Conservation (phyloP, 2,888 invertebrate species). For the Eupithecia tripunctaria region DNA sequence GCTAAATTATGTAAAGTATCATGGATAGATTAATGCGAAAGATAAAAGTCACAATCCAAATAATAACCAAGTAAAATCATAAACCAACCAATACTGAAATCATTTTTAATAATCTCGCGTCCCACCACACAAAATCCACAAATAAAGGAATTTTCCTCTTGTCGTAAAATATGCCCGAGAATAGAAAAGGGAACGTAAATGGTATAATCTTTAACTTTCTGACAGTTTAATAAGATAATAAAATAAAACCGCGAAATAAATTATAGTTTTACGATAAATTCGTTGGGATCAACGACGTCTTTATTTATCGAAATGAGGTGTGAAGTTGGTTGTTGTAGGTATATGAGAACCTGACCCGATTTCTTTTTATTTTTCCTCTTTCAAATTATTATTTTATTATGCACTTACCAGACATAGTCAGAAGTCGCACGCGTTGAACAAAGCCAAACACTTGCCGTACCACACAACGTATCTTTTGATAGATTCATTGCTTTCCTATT, state of each 20-base stretch:
- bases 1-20: background rate
- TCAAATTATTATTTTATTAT: background rate
- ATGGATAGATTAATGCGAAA: background rate
- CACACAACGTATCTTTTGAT: background rate
- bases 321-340: background rate
- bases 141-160: conserved; percentile 67
- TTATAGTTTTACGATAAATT: conserved; percentile 48
- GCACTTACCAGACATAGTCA: background rate
- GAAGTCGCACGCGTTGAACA: background rate
- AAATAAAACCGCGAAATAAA: conserved; percentile 68
- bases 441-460: background rate
- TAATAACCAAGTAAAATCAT: conserved; percentile 20
- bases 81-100: conserved; percentile 28
- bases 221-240: conserved; percentile 82
- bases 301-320: conserved; percentile 41
- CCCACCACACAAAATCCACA: conserved; percentile 64
- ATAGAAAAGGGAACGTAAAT: conserved; percentile 70
- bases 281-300: conserved; percentile 41
- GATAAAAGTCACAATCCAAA: conserved; percentile 4
- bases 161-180: conserved; percentile 70
- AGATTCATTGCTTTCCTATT: background rate
- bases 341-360: background rate
- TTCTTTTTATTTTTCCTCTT: background rate
- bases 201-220: conserved; percentile 80
- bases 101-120: conserved; percentile 24